A percentile compares a stretch with the other conserved stretches of the same genome.
These are phyloP conservation scores for Bombus cullumanus DNA, from an alignment of 1,140 invertebrate species.

Conservation along the genomic window DNA sequence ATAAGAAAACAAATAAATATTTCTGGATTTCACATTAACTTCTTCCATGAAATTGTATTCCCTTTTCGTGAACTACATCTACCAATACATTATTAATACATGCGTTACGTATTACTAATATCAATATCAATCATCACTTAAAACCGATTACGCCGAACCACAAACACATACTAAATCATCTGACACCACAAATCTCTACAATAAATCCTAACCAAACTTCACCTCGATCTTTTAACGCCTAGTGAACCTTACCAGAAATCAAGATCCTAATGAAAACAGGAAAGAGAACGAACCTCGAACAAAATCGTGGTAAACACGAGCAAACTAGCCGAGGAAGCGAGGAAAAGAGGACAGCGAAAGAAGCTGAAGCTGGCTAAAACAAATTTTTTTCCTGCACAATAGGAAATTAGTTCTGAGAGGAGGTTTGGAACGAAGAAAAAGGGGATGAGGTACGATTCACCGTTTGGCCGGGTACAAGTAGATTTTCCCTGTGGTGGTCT, in stretches of 20 bases:
- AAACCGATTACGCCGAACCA: too few relatives aligned
- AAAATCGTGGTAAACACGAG: too few relatives aligned
- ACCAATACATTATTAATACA: too few relatives aligned
- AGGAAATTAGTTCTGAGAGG: conserved; percentile 37
- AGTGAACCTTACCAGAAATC: neutral
- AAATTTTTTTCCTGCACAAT: conserved; percentile 23
- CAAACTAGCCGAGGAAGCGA: neutral
- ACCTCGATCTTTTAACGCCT: neutral
- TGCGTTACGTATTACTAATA: too few relatives aligned
- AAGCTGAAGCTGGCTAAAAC: neutral
- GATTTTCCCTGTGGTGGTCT: conserved; percentile 31
- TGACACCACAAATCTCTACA: neutral
- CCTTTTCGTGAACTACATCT: too few relatives aligned
- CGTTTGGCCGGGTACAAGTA: conserved; percentile 28
- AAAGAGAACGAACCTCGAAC: neutral
- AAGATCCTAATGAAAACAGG: neutral
- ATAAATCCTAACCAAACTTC: neutral
- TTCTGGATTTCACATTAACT: too few relatives aligned
- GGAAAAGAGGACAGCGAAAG: neutral
- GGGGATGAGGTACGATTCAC: neutral
- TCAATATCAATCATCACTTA: too few relatives aligned
- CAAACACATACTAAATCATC: too few relatives aligned
- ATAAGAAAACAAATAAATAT: too few relatives aligned
- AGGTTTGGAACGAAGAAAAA: neutral
- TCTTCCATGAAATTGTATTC: too few relatives aligned